Base-by-base conservation (phyloP, 2,797 vertebrate species). In the Protonibea diacanthus region DNA sequence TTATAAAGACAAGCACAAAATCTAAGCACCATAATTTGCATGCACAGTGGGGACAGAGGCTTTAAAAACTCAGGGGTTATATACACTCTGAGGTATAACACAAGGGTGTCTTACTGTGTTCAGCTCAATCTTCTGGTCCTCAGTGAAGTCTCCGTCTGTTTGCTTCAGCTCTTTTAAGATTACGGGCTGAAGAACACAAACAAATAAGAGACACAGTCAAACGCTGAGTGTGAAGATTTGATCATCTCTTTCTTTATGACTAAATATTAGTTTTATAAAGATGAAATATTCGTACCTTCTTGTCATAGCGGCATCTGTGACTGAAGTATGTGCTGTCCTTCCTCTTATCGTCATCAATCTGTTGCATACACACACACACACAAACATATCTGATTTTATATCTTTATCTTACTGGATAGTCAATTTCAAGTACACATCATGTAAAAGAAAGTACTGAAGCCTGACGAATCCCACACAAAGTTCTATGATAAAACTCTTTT, bases 271-370 rank as follows among this genome's bases (percentile, higher is more conserved):
- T 55, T 62, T 63, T 13, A n/a, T 3, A 4, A 20, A 20, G 17
- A 7, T 44, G 33, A 0, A 51, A 12, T 5, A 15, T 4, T 3
- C 2, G 9, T 83, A 98, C 98, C 97, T 99, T 99, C 90, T 97
- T 97, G 91, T 99, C 98, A 1, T 99, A 99, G 89, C 97, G 96
- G 72, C 96, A 96, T 82, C 96, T 93, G 1, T 92, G 95, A 1
- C 92, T 87, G 74, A 96, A 95, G 83, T 93, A 96, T 0, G 75
- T 81, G 63, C 95, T 97, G 82, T 97, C 96, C 70, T 96, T 96
- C 64, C 96, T 96, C 85, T 94, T 97, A 89, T 98, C 97, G 0
- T 98, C 97, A 42, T 99, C 97, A 0, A 99, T 99, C 98, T 99
- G 87, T 78, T 58, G 45, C 71, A 83, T 17, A 83, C 60, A 82